These are phyloP conservation scores for Marasmarcha lunaedactyla DNA, from an alignment of 2,888 invertebrate species.

Conservation along the genomic window DNA sequence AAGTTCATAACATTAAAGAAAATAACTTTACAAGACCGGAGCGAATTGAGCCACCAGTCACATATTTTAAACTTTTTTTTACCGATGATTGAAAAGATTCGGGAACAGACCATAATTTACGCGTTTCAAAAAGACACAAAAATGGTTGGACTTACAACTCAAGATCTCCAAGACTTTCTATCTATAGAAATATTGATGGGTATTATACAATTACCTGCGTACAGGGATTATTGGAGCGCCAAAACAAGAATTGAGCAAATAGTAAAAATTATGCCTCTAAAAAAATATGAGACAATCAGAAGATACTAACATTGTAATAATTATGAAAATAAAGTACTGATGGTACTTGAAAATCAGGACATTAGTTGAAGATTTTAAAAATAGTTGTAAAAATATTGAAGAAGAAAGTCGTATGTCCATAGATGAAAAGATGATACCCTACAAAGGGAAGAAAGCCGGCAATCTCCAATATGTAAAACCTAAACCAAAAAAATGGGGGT, in stretches of 20 bases:
- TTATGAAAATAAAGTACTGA: conserved; percentile 7
- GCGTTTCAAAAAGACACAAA: conserved; percentile 6
- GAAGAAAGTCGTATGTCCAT: too few species aligned
- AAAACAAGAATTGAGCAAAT: conserved; percentile 9
- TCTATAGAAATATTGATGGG: conserved; percentile 11
- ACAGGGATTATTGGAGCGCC: conserved; percentile 16
- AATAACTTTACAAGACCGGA: too few species aligned
- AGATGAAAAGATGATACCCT: too few species aligned
- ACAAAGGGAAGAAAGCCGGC: too few species aligned
- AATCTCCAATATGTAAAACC: too few species aligned
- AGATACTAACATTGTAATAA: conserved; percentile 14
- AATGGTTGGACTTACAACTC: conserved; percentile 5
- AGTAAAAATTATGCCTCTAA: conserved; percentile 16
- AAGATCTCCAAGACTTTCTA: conserved; percentile 8
- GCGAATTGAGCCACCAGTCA: too few species aligned
- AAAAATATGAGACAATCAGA: conserved; percentile 14
- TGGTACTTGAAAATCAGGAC: conserved; percentile 4
- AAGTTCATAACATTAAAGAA: too few species aligned
- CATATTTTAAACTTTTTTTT: conserved; percentile 1
- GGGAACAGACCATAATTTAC: conserved; percentile 5
- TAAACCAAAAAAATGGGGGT: too few species aligned
- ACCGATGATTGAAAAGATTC: conserved; percentile 5
- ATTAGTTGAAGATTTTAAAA: conserved; percentile 4
- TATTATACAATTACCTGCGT: conserved; percentile 11
- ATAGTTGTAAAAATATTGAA: conserved; percentile 4